Percentiles rank a stretch among this genome's conserved stretches.
Conservation (phyloP, 2,797 vertebrate genomes). For the Pelobates cultripes region DNA sequence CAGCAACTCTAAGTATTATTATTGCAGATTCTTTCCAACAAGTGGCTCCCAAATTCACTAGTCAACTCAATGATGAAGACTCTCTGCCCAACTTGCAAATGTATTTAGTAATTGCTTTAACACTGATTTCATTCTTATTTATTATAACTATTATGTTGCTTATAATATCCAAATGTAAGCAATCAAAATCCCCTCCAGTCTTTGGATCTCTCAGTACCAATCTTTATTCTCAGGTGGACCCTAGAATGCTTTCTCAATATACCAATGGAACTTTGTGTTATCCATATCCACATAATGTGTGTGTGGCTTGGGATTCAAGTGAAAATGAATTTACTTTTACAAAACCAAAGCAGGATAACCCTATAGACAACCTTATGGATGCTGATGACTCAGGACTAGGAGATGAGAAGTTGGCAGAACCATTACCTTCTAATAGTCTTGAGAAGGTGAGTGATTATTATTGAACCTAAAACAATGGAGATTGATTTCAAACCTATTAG, state of each 20-base stretch:
- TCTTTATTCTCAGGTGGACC: conserved; percentile 32
- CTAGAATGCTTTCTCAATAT: conserved; percentile 18
- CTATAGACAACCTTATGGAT: conserved; percentile 24
- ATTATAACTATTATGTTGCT: conserved; percentile 27
- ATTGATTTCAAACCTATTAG: too few relatives aligned
- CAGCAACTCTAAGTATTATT: conserved; percentile 53
- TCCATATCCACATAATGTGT: conserved; percentile 39
- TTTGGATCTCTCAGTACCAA: conserved; percentile 4
- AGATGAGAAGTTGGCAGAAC: conserved; percentile 4
- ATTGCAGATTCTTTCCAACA: conserved; percentile 62
- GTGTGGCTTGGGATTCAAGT: conserved; percentile 40
- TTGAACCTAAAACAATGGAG: too few relatives aligned
- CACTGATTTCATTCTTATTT: conserved; percentile 71
- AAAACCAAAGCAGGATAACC: conserved; percentile 23
- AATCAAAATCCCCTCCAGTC: neutral
- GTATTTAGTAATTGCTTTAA: conserved; percentile 59
- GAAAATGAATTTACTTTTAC: conserved; percentile 42
- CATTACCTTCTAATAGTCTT: too few relatives aligned
- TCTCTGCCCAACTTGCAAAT: conserved; percentile 51
- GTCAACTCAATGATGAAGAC: conserved; percentile 22
- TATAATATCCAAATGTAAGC: conserved; percentile 26
- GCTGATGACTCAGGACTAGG: neutral
- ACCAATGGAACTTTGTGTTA: conserved; percentile 15
- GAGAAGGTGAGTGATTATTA: conserved; percentile 6
- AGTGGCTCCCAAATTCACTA: conserved; percentile 56